Evolutionary conservation across 2,113 vertebrate species (phyloP).

Genomic region (Bungarus multicinctus): DNA sequence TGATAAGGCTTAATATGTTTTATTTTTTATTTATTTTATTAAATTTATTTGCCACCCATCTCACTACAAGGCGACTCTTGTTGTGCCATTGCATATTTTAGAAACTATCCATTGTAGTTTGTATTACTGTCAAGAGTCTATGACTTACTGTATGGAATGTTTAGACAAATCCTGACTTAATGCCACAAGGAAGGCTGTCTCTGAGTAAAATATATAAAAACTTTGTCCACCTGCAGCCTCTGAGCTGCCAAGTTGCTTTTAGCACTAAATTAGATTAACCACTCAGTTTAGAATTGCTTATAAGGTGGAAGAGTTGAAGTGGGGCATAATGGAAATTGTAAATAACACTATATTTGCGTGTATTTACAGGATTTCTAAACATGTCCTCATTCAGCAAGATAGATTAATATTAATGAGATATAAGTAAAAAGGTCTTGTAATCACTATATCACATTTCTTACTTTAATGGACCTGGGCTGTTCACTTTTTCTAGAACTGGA

Average conservation of each 20-base stretch:
- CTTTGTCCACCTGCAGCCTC: background rate
- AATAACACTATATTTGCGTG: background rate
- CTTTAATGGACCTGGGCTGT: background rate
- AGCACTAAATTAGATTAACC: background rate
- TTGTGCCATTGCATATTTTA: background rate
- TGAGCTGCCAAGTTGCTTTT: background rate
- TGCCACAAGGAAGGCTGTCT: background rate
- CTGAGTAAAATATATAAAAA: background rate
- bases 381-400: background rate
- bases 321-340: background rate
- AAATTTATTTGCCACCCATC: too few relatives aligned
- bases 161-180: background rate
- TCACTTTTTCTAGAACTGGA: background rate
- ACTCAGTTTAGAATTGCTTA: background rate
- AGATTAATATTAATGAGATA: background rate
- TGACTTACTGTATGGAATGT: background rate
- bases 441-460: background rate
- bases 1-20: background rate
- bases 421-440: background rate
- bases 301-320: background rate
- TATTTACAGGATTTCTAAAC: background rate
- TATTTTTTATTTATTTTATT: too few relatives aligned
- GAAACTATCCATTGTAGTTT: background rate
- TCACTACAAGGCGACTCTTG: background rate
- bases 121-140: background rate